phyloP scores from a whole-genome alignment of 2,797 vertebrate species.

The Odontamblyopus rebecca region DNA sequence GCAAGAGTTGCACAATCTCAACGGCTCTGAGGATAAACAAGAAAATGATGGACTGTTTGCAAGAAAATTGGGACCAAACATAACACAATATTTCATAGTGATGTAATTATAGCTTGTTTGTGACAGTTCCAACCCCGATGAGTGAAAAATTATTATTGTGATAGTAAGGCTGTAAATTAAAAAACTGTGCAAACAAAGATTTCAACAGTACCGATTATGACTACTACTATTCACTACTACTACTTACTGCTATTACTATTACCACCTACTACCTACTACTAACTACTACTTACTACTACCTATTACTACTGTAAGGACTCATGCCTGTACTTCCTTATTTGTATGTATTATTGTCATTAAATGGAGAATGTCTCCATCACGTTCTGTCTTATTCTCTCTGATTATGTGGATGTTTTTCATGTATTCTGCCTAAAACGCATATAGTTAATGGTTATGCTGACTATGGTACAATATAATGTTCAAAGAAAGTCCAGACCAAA shows the following conservation, averaged over 20 bases:
- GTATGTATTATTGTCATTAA: not conserved
- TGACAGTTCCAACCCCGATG: not conserved
- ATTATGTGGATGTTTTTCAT: too few species aligned
- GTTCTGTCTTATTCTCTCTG: too few species aligned
- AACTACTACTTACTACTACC: not conserved
- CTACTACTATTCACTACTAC: not conserved
- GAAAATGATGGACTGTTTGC: slow-evolving; percentile 11
- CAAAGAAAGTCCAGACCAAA: not conserved
- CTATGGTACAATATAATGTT: not conserved
- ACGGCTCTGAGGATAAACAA: slow-evolving; percentile 20
- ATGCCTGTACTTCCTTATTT: not conserved
- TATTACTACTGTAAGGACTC: not conserved
- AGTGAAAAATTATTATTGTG: not conserved
- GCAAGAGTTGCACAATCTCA: slow-evolving; percentile 12
- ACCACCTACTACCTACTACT: too few species aligned
- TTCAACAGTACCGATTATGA: not conserved
- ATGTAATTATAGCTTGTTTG: not conserved
- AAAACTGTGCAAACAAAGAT: not conserved
- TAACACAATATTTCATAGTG: slow-evolving; percentile 4
- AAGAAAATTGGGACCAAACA: slow-evolving; percentile 14
- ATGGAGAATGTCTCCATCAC: too few species aligned
- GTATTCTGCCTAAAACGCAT: not conserved
- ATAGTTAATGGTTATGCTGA: not conserved
- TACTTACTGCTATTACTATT: too few species aligned
- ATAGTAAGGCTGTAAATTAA: not conserved